Conservation (phyloP, 2,888 invertebrate species). For the Rhynchonema sp. region DNA sequence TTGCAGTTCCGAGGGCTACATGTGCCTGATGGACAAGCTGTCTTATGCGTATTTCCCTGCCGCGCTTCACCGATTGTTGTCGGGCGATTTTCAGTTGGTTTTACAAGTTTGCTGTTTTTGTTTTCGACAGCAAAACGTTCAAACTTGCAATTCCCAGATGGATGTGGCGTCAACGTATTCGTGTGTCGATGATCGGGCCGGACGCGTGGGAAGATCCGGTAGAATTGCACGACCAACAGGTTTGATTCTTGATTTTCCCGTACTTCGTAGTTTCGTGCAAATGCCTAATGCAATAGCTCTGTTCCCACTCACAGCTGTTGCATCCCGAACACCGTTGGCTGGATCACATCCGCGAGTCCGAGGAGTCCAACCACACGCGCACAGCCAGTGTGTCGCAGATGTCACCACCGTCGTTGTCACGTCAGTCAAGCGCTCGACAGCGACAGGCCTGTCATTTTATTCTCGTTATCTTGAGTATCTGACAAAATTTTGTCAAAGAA, state of each 20-base stretch:
- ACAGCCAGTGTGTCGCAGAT: too few species aligned
- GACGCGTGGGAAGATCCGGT: conserved; percentile 45
- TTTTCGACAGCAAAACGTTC: too few species aligned
- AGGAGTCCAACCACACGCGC: conserved; percentile 6
- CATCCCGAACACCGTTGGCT: conserved; percentile 37
- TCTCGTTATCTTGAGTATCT: too few species aligned
- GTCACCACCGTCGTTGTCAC: neutral
- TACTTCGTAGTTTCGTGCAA: neutral
- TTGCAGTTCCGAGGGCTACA: conserved; percentile 54
- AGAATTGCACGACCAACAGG: conserved; percentile 50
- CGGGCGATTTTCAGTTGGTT: conserved; percentile 45
- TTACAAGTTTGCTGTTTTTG: too few species aligned
- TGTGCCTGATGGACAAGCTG: conserved; percentile 65
- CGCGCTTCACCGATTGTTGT: conserved; percentile 54
- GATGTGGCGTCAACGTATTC: conserved; percentile 68
- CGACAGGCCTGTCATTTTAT: too few species aligned
- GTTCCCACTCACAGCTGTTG: conserved; percentile 17
- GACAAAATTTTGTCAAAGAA: too few species aligned
- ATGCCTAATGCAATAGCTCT: too few species aligned
- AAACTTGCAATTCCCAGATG: conserved; percentile 37
- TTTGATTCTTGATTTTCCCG: neutral
- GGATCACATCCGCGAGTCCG: conserved; percentile 29
- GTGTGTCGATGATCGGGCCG: conserved; percentile 57
- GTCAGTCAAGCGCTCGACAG: neutral
- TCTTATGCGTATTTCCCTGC: conserved; percentile 33